Percentiles rank a stretch among this genome's conserved stretches.
phyloP scores from a whole-genome alignment of 2,797 vertebrate genomes.

The Poecilia wingei region DNA sequence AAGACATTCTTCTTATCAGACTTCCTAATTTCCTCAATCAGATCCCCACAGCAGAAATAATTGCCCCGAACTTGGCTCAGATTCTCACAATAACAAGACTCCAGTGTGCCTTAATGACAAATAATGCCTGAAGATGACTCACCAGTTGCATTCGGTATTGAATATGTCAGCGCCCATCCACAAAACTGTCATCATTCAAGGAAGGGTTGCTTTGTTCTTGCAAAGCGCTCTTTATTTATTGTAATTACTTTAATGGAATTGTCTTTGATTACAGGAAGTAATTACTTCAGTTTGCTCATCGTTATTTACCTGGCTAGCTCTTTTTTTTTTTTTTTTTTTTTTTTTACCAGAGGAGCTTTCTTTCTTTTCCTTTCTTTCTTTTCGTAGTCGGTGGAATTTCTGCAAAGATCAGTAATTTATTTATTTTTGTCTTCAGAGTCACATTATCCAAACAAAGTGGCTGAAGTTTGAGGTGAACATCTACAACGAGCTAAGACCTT shows the following conservation, averaged over 20 bases:
- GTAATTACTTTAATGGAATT: conserved; percentile 71
- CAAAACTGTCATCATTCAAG: conserved; percentile 67
- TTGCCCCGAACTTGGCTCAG: conserved; percentile 45
- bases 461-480: conserved; percentile 45
- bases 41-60: conserved; percentile 57
- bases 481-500: conserved; percentile 46
- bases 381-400: background rate
- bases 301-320: conserved; percentile 60
- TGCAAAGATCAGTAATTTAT: background rate
- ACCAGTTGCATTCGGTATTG: conserved; percentile 71
- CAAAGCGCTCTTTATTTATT: conserved; percentile 65
- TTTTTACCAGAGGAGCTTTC: conserved; percentile 36
- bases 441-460: conserved; percentile 22
- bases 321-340: conserved; percentile 7
- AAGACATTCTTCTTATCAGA: conserved; percentile 35
- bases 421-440: conserved; percentile 14
- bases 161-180: conserved; percentile 64
- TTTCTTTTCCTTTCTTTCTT: conserved; percentile 22
- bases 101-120: conserved; percentile 71
- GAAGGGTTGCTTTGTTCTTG: conserved; percentile 54
- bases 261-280: conserved; percentile 73
- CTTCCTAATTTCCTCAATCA: conserved; percentile 43
- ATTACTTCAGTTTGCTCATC: conserved; percentile 63
- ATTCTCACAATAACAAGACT: conserved; percentile 57
- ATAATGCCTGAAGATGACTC: conserved; percentile 62